phyloP scores from a whole-genome alignment of 2,888 invertebrate species.

The Pseudanteris insignis region DNA sequence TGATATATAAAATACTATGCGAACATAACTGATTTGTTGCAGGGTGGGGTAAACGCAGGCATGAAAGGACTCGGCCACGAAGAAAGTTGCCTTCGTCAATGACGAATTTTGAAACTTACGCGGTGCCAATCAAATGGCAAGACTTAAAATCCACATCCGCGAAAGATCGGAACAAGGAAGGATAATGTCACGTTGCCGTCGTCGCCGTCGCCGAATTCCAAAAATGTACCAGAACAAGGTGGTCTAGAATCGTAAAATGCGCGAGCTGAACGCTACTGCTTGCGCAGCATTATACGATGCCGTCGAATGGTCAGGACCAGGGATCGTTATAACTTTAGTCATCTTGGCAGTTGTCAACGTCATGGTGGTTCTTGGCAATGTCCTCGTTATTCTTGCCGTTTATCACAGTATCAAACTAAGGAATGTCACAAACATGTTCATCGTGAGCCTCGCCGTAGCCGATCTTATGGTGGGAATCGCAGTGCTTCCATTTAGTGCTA shows the following conservation, averaged over 20 bases:
- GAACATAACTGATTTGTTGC: no score
- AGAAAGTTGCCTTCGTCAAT: no score
- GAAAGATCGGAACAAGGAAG: background rate
- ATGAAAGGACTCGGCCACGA: no score
- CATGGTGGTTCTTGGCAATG: conserved; percentile 89
- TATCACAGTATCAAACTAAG: conserved; percentile 90
- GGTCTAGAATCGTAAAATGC: conserved; percentile 70
- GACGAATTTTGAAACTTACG: no score
- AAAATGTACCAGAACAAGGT: conserved; percentile 48
- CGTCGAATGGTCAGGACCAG: conserved; percentile 84
- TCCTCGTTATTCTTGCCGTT: conserved; percentile 91
- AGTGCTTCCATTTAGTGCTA: conserved; percentile 94
- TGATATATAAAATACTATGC: no score
- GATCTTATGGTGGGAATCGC: conserved; percentile 95
- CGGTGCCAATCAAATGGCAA: no score
- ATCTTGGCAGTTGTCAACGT: conserved; percentile 86
- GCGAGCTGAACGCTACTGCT: conserved; percentile 81
- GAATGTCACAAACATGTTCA: conserved; percentile 96
- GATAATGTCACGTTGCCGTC: conserved; percentile 37
- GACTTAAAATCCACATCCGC: no score
- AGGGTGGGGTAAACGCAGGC: no score
- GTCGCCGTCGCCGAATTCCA: conserved; percentile 35
- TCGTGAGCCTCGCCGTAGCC: conserved; percentile 94
- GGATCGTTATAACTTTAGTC: conserved; percentile 79
- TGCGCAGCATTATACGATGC: conserved; percentile 83